Base-by-base conservation (phyloP, 2,888 invertebrate species). In the Pasiphila rectangulata region DNA sequence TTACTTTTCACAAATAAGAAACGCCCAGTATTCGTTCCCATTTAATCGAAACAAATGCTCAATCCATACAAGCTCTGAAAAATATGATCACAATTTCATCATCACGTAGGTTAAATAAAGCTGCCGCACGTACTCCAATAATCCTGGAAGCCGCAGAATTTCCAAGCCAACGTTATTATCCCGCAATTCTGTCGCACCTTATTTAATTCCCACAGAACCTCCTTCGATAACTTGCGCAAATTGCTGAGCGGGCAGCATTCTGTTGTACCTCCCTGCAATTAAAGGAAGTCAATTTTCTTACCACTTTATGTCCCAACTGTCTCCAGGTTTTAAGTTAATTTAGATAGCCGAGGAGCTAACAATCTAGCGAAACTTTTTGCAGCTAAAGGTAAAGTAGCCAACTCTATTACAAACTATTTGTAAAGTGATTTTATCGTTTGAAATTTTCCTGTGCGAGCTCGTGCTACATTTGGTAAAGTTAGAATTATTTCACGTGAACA, bases 271-370 rank as follows among this genome's bases (percentile, higher is more conserved):
- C 62, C 64, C 63, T 66, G 64, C 69, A 71, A 77, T 78, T 71
- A 73, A 69, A 76, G 70, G 71, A 74, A 79, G 69, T 75, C 70
- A 66, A 75, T 79, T 77, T 76, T 68, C 67, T 59, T 64, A 64
- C 63, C 67, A 69, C 64, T 77, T 65, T 57, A 50, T 56, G 56
- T 57, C 44, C 43, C 52, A 54, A 53, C 59, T 59, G 60, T 61
- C 58, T 55, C 60, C 62, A 62, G 63, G 61, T 69, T 64, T 57
- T 57, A 64, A 68, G 59, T 64, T 68, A 61, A 72, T 69, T 64
- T 73, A 69, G 71, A 67, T 71, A 65, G 62, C 62, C 51, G 59
- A 53, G 23, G 40, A 47, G 48, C 55, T 59, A 42, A 52, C 43
- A 60, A 55, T 61, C 32, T 51, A 55, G 55, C 34, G 43, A 52